Conservation (phyloP, 1,140 invertebrate species). For the Musca domestica region DNA sequence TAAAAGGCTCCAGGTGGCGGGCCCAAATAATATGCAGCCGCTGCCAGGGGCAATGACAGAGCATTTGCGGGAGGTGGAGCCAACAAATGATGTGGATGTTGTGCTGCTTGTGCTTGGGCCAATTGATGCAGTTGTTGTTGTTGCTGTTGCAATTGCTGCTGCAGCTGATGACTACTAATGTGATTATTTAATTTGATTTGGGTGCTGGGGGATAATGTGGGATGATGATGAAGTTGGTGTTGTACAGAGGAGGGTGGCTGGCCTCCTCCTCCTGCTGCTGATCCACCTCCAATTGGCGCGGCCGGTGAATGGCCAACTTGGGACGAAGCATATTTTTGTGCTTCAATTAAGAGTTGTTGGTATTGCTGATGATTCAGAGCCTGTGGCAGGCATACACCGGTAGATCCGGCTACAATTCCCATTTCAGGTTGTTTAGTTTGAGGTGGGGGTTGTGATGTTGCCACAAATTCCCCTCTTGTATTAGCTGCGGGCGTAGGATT, state of each 20-base stretch:
- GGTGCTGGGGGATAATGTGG: constrained; percentile 46
- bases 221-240: constrained; percentile 31
- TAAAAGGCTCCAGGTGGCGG: constrained; percentile 1
- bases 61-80: neutral
- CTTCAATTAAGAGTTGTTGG: constrained; percentile 8
- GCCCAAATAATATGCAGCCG: constrained; percentile 9
- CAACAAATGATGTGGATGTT: constrained; percentile 12
- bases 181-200: constrained; percentile 49
- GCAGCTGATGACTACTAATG: constrained; percentile 47
- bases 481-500: too few species aligned
- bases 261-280: constrained; percentile 14
- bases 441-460: too few species aligned
- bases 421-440: too few species aligned
- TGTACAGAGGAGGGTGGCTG: constrained; percentile 31
- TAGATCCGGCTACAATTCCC: too few species aligned
- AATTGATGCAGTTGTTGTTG: constrained; percentile 39
- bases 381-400: too few species aligned
- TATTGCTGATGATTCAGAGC: constrained; percentile 33
- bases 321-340: neutral
- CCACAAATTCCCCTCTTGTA: too few species aligned
- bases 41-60: neutral
- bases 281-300: constrained; percentile 53
- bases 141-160: constrained; percentile 45
- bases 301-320: constrained; percentile 26
- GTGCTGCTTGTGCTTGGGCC: constrained; percentile 31